These are phyloP conservation scores for Neotoma lepida DNA, from an alignment of 2,113 vertebrate species.

Conservation along the genomic window DNA sequence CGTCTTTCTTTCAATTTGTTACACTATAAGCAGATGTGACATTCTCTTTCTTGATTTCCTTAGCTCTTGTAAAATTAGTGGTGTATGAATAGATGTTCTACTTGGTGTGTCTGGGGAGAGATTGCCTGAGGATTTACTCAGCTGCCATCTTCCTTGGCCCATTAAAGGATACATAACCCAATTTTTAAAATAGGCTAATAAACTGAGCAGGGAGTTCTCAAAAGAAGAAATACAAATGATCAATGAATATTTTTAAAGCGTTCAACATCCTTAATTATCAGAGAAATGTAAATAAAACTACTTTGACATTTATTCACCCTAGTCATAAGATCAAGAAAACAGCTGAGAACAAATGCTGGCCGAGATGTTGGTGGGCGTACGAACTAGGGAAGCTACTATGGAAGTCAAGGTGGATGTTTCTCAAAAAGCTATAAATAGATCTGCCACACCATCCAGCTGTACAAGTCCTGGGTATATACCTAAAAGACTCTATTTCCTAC, in stretches of 20 bases:
- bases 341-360: background rate
- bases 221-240: background rate
- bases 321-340: background rate
- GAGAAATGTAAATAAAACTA: background rate
- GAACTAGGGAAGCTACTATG: background rate
- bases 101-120: background rate
- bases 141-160: background rate
- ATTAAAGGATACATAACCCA: background rate
- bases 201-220: background rate
- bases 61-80: background rate
- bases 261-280: background rate
- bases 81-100: background rate
- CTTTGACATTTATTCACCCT: background rate
- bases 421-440: background rate
- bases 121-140: background rate
- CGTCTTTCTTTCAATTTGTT: background rate
- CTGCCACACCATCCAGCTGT: background rate
- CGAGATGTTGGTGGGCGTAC: too few species aligned
- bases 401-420: background rate
- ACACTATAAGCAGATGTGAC: background rate
- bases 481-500: background rate
- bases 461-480: background rate
- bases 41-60: background rate
- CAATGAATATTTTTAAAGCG: background rate
- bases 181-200: background rate